Evolutionary conservation across 2,888 invertebrate species (phyloP).

Genomic region (Melipona bicolor): DNA sequence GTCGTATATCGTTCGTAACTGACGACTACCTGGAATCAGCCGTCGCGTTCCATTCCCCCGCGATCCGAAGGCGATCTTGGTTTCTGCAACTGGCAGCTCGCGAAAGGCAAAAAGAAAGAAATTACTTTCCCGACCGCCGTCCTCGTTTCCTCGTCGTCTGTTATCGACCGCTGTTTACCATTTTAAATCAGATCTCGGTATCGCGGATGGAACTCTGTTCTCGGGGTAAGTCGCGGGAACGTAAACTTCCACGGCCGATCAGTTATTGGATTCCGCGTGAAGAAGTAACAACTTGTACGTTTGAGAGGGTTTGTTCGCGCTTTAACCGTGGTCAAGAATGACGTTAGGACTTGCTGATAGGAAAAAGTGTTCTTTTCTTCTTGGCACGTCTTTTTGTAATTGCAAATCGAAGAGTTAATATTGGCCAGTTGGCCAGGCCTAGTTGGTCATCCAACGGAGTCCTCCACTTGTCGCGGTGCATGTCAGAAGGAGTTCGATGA

Average conservation of each 20-base stretch:
- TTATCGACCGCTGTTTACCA: conserved; percentile 21
- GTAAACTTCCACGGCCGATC: not conserved
- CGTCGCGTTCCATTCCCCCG: not conserved
- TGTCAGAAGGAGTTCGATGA: conserved; percentile 3
- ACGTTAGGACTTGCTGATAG: no score
- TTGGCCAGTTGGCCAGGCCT: no score
- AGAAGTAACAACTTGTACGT: no score
- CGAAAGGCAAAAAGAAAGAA: not conserved
- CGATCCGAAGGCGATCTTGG: not conserved
- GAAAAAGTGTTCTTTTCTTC: no score
- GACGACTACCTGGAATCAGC: not conserved
- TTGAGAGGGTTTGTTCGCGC: no score
- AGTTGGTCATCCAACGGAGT: not conserved
- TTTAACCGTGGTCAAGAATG: no score
- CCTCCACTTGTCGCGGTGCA: not conserved
- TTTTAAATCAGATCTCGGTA: conserved; percentile 2
- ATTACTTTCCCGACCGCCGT: not conserved
- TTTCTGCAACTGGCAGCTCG: conserved; percentile 21
- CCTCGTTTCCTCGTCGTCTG: conserved; percentile 17
- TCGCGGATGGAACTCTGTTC: not conserved
- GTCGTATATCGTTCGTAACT: not conserved
- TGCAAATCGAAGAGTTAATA: not conserved
- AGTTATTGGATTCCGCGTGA: no score
- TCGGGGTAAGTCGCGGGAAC: not conserved
- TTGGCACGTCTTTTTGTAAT: no score